These are phyloP conservation scores for Ophion ventricosus DNA, from an alignment of 2,888 invertebrate genomes.

Conservation along the genomic window DNA sequence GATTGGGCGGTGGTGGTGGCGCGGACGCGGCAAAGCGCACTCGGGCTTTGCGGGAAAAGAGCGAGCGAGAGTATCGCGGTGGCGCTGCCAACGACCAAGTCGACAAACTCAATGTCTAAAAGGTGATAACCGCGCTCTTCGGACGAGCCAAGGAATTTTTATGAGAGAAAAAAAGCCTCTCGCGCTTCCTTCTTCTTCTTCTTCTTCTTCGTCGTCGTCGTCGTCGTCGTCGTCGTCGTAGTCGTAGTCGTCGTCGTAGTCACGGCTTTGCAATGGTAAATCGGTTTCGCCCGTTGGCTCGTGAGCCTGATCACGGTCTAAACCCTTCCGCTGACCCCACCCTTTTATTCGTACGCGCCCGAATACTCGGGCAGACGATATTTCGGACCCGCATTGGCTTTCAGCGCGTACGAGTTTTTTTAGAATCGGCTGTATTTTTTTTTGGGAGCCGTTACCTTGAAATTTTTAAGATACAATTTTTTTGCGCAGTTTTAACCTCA, in stretches of 20 bases:
- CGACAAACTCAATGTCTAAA: slow-evolving; percentile 69
- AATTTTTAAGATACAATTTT: too few species aligned
- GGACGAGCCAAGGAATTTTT: slow-evolving; percentile 74
- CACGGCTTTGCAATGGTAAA: neutral
- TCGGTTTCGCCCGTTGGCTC: slow-evolving; percentile 9
- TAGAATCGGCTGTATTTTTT: too few species aligned
- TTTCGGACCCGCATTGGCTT: neutral
- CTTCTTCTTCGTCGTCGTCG: too few species aligned
- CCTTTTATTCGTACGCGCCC: slow-evolving; percentile 17
- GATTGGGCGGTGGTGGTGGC: slow-evolving; percentile 65
- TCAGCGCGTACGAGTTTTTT: too few species aligned
- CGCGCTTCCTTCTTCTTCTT: slow-evolving; percentile 14
- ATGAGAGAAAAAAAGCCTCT: slow-evolving; percentile 68
- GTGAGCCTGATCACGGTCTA: slow-evolving; percentile 19
- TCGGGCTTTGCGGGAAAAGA: slow-evolving; percentile 34
- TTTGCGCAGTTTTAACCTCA: too few species aligned
- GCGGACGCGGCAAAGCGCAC: slow-evolving; percentile 32
- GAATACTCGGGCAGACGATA: neutral
- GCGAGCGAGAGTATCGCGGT: slow-evolving; percentile 11
- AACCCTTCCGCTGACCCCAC: slow-evolving; percentile 20
- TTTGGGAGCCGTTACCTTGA: too few species aligned
- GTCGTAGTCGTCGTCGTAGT: slow-evolving; percentile 8
- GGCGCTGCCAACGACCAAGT: slow-evolving; percentile 42
- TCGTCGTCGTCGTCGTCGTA: slow-evolving; percentile 1
- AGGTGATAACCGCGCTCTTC: slow-evolving; percentile 66